Evolutionary conservation across 2,888 invertebrate species (phyloP), one percentile per base, ranked within the genome.

Genomic region (Pandemis heparana): DNA sequence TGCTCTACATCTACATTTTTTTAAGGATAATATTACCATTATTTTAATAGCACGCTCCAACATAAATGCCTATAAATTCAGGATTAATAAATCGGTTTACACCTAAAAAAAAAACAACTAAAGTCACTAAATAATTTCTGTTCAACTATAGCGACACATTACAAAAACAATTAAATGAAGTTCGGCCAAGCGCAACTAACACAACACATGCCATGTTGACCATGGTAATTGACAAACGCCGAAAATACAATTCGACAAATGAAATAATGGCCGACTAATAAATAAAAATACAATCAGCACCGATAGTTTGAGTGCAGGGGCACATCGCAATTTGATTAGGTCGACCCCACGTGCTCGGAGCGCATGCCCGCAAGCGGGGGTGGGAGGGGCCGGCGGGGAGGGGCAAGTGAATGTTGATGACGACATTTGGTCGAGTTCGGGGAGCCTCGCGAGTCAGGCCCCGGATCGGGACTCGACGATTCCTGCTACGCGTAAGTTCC

Each of bases 361-460:
- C 90, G 89, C 88, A 90, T 89, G 90, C 84, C 81, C 87, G 79
- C 75, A 78, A 76, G 80, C 71, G 76, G 63, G 70, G 78, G 77
- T 6, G 75, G 59, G 75, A 60, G 71, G 78, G 77, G 77, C 78
- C 79, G 81, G 79, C 80, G 77, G 76, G 77, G 76, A 80, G 80
- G 80, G 78, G 75, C 77, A 78, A 81, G 83, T 81, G 85, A 83
- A 87, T 86, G 86, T 89, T 89, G 88, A 89, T 91, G 91, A 91
- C 90, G 90, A 90, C 90, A 89, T 88, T 90, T 83, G 85, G 85
- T 88, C 83, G 85, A 82, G 85, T 87, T 87, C 80, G 80, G 86
- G 85, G 85, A 32, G 66, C 64, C 65, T 62, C 61, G 83, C 85
- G 84, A 81, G 81, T 81, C 82, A 82, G 82, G 56, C 23, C 83